Percentiles rank a stretch among this genome's conserved stretches.
phyloP scores from a whole-genome alignment of 2,888 invertebrate species.

The Tachina fera region DNA sequence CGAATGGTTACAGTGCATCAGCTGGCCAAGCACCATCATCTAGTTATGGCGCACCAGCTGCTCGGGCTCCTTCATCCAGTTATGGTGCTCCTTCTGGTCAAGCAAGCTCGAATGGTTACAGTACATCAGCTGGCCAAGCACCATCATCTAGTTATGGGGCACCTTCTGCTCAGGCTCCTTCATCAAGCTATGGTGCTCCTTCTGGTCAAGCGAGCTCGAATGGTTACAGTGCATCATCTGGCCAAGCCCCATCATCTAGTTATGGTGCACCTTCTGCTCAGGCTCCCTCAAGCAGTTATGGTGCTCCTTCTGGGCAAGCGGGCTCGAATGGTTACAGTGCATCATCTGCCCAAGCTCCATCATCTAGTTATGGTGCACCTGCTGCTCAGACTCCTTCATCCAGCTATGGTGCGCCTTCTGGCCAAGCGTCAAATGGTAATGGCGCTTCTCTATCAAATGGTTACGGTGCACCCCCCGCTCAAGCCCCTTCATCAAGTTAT shows the following conservation, averaged over 20 bases:
- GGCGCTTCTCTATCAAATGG: slow-evolving; percentile 70
- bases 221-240: slow-evolving; percentile 75
- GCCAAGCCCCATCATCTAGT: slow-evolving; percentile 68
- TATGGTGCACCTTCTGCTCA: slow-evolving; percentile 81
- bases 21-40: neutral
- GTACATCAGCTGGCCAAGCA: slow-evolving; percentile 81
- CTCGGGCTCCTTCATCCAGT: neutral
- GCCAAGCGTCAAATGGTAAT: neutral
- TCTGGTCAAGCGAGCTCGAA: slow-evolving; percentile 73
- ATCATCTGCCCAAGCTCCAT: neutral
- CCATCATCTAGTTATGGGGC: slow-evolving; percentile 72
- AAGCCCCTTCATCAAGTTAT: slow-evolving; percentile 76
- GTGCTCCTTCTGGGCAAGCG: slow-evolving; percentile 75
- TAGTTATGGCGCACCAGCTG: neutral
- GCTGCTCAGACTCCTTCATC: slow-evolving; percentile 70
- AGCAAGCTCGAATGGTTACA: slow-evolving; percentile 77
- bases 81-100: slow-evolving; percentile 72
- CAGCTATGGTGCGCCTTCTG: slow-evolving; percentile 73
- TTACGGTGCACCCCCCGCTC: slow-evolving; percentile 73
- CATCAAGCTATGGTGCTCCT: slow-evolving; percentile 77
- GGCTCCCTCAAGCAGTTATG: slow-evolving; percentile 72
- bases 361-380: slow-evolving; percentile 70
- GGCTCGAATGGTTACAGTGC: neutral
- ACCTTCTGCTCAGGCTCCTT: slow-evolving; percentile 63
- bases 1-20: neutral